These are phyloP conservation scores for Callosobruchus maculatus DNA, from an alignment of 2,888 invertebrate species.

Conservation along the genomic window DNA sequence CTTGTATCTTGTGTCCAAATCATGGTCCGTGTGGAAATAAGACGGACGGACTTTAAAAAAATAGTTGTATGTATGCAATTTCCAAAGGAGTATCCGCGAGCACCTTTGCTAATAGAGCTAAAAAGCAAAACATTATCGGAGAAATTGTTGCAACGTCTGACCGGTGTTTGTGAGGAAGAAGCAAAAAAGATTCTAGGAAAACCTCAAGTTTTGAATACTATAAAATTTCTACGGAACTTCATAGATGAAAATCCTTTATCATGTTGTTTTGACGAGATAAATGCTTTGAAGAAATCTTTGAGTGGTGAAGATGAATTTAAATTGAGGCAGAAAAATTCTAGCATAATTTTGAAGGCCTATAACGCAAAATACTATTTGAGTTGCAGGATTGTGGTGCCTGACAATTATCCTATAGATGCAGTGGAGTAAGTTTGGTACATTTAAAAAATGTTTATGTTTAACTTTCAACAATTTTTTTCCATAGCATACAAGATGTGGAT, in stretches of 20 bases:
- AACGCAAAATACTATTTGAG: slow-evolving; percentile 61
- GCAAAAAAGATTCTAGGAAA: slow-evolving; percentile 57
- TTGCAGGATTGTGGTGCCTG: slow-evolving; percentile 58
- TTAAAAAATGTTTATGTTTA: neutral
- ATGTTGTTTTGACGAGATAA: slow-evolving; percentile 70
- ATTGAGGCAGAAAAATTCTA: slow-evolving; percentile 63
- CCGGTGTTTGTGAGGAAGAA: slow-evolving; percentile 60
- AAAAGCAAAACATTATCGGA: slow-evolving; percentile 67
- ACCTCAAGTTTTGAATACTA: slow-evolving; percentile 56
- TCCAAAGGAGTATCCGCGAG: slow-evolving; percentile 60
- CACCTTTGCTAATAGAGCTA: slow-evolving; percentile 60
- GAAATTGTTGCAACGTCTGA: slow-evolving; percentile 59
- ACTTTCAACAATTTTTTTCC: slow-evolving; percentile 22
- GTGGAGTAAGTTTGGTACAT: slow-evolving; percentile 48
- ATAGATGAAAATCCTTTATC: slow-evolving; percentile 67
- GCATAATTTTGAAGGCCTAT: slow-evolving; percentile 55
- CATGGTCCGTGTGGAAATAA: slow-evolving; percentile 67
- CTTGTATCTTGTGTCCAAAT: slow-evolving; percentile 63
- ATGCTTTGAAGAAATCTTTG: slow-evolving; percentile 55
- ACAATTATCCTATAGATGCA: slow-evolving; percentile 58
- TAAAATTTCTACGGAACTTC: slow-evolving; percentile 62
- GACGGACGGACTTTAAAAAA: slow-evolving; percentile 59
- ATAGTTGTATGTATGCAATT: slow-evolving; percentile 65
- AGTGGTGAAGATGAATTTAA: slow-evolving; percentile 56
- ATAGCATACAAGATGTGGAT: slow-evolving; percentile 56